These are phyloP conservation scores for Pristionchus arcanus DNA, from an alignment of 2,888 invertebrate species.

Conservation along the genomic window DNA sequence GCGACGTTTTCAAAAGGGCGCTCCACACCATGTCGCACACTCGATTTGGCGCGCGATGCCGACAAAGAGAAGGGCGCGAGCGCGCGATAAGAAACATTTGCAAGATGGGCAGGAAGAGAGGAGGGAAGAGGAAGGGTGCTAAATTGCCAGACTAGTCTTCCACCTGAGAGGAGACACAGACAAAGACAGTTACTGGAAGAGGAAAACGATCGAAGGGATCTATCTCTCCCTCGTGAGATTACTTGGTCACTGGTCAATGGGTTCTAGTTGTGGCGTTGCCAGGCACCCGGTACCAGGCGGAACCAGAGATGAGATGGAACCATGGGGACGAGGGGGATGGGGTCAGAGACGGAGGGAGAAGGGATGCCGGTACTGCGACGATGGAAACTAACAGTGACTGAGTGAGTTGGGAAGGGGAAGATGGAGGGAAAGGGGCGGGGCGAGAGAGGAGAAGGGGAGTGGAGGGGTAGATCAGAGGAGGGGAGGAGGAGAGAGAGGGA, in stretches of 20 bases:
- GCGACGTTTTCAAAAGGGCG: background rate
- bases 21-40: background rate
- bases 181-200: background rate
- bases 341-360: background rate
- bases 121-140: constrained; percentile 10
- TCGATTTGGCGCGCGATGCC: constrained; percentile 1
- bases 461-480: background rate
- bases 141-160: constrained; percentile 19
- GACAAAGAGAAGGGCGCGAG: constrained; percentile 13
- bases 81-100: constrained; percentile 23
- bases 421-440: background rate
- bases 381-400: constrained; percentile 31
- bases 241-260: background rate
- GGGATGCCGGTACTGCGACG: background rate
- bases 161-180: background rate
- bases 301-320: background rate
- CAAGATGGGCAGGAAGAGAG: background rate
- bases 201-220: background rate
- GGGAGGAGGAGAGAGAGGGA: background rate
- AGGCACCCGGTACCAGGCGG: background rate
- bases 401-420: constrained; percentile 28
- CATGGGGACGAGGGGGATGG: background rate
- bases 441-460: background rate
- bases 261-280: background rate
- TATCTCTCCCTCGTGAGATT: background rate